Base-by-base conservation (phyloP, 2,113 vertebrate genomes). In the Corythornis madagascariensis region DNA sequence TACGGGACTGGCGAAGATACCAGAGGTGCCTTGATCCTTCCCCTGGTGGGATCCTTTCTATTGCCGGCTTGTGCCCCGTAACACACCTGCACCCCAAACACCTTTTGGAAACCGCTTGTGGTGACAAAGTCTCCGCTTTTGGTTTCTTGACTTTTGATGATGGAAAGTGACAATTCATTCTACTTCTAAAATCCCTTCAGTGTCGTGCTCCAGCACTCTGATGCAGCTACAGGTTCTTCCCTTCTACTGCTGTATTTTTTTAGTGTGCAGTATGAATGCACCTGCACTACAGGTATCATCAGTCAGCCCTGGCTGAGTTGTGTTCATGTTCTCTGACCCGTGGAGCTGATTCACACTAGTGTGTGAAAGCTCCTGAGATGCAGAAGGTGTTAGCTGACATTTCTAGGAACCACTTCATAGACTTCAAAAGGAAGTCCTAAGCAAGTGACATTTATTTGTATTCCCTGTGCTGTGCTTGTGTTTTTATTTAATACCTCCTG, bases 251-350 rank as follows among this genome's bases (percentile, higher is more conserved):
- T 73, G 42, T 70, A 7, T 12, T 43, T 70, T 70, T 70, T 65
- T 26, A 1, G 0, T 33, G 72, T 40, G 56, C 50, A 6, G 1
- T 16, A 2, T 5, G 35, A 31, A 52, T 10, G n/a, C 70, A 55
- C 2, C 59, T 12, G 35, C 0, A 0, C 86, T 1, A 1, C 16
- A 59, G 86, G 64, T 45, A 20, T 25, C 66, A 45, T 83, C 29
- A 10, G 2, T n/a, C 86, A 48, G 71, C 8, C 2, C 7, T 57
- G 43, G 42, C 63, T 53, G 55, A 69, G 77, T 77, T 76, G 55
- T 9, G 15, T n/a, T 75, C 48, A 5, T 64, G 31, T 16, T 63
- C 71, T 70, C 33, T 70, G 63, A 82, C 77, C 73, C 8, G 1
- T n/a, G 72, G 33, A 72, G 65, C 55, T 53, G 33, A 45, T 56